Base-by-base conservation (phyloP, 2,797 vertebrate species). In the Luscinia megarhynchos region DNA sequence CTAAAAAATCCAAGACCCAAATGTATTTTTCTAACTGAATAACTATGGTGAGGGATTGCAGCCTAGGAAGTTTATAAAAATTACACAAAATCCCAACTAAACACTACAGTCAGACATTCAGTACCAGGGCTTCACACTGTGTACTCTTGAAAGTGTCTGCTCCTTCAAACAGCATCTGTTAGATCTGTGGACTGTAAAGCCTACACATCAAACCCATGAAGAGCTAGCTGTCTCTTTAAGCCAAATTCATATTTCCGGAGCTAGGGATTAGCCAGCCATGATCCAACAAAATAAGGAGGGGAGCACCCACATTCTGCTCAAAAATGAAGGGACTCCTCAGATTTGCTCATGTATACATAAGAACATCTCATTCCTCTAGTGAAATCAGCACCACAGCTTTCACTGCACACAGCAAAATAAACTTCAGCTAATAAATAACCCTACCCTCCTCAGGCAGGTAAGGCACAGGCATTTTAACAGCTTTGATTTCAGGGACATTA, bases 251-350 rank as follows among this genome's bases (percentile, higher is more conserved):
- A 18, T 74, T 79, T 62, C 57, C 34, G 79, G 43, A 66, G 48
- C 43, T 8, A 59, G 36, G 57, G 73, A 80, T 36, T 55, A 87
- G 32, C 18, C 6, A 77, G 57, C 69, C 91, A 57, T 6, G 18
- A 76, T 48, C 81, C 74, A 87, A 40, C 45, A 89, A 87, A 82
- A 84, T 48, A 55, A 54, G 45, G 76, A 63, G 13, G n/a, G 18
- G 24, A 86, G 32, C 41, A 91, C 36, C 1, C 0, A 34, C 34
- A 51, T 57, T 46, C 55, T 61, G 67, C 26, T 78, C 41, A 68
- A 82, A 93, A 92, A 72, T 3, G 29, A 93, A 96, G 64, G 59
- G 9, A 45, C 32, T 88, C 72, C 30, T 61, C 79, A 64, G 26
- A 68, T 90, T 81, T 91, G 51, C 86, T 50, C 48, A 41, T 24